phyloP scores from a whole-genome alignment of 2,113 vertebrate species.

The Neolamprologus cancellatus region DNA sequence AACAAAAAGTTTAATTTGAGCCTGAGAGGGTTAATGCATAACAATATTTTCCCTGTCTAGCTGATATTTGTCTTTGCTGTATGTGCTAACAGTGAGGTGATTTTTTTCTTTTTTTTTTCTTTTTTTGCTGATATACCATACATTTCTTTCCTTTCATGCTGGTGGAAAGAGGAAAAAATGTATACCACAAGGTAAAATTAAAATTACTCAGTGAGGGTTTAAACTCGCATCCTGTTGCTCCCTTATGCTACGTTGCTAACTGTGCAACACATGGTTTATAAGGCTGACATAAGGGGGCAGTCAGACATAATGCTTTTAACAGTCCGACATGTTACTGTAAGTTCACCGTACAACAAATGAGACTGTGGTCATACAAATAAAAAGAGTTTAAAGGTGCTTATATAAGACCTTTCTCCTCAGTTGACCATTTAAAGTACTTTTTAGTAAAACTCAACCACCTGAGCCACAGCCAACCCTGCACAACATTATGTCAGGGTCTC shows the following conservation, averaged over 20 bases:
- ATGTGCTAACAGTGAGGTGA: background rate
- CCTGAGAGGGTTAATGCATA: background rate
- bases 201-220: background rate
- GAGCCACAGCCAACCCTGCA: background rate
- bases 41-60: background rate
- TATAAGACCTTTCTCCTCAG: background rate
- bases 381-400: background rate
- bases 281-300: background rate
- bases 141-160: background rate
- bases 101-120: background rate
- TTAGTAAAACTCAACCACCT: background rate
- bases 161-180: background rate
- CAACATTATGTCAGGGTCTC: background rate
- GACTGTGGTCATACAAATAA: background rate
- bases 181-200: background rate
- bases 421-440: background rate
- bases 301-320: background rate
- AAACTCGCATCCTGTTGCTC: background rate
- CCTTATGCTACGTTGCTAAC: background rate
- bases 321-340: background rate
- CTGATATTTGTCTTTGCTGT: background rate
- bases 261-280: background rate
- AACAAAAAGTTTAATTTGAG: background rate
- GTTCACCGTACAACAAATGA: background rate
- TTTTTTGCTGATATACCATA: background rate